phyloP scores from a whole-genome alignment of 2,797 vertebrate genomes.

The Etheostoma nigrum region DNA sequence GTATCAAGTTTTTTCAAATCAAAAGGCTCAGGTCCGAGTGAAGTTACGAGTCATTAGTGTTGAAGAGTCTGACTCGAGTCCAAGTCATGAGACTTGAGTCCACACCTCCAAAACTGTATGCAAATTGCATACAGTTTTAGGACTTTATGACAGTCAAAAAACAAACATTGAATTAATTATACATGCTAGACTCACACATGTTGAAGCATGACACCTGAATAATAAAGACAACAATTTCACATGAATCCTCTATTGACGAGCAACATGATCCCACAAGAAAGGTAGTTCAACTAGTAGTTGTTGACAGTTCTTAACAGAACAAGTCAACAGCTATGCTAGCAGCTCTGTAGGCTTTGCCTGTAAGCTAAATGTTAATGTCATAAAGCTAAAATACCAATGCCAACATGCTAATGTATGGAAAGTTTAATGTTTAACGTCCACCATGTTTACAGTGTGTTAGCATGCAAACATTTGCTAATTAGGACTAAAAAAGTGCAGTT shows the following conservation, averaged over 20 bases:
- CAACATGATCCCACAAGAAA: neutral
- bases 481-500: neutral
- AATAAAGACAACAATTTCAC: neutral
- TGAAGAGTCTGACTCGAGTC: no score
- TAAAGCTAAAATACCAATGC: neutral
- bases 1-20: no score
- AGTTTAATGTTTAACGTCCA: neutral
- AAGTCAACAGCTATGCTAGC: neutral
- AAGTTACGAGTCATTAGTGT: no score
- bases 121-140: neutral
- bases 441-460: accelerated
- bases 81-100: no score
- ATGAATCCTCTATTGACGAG: neutral
- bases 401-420: neutral
- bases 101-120: no score
- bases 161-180: no score
- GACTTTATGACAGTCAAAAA: neutral
- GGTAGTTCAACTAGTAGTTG: neutral
- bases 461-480: neutral
- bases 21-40: no score
- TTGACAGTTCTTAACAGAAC: neutral
- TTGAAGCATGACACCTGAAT: neutral
- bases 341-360: neutral
- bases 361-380: neutral
- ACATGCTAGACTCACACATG: neutral